Base-by-base conservation (phyloP, 2,888 invertebrate genomes). In the Eupithecia tripunctaria region DNA sequence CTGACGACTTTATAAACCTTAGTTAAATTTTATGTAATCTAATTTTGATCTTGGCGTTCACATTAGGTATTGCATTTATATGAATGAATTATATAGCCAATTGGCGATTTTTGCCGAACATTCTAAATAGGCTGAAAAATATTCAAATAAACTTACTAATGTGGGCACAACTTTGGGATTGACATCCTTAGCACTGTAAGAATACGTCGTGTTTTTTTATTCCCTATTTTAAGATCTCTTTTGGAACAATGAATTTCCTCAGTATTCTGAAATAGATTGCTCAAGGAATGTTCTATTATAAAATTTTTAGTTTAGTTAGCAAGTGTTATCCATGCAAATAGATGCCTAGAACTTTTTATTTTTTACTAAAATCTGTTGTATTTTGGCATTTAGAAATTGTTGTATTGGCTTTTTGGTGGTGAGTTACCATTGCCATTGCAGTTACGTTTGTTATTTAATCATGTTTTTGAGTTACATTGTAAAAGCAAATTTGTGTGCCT, bases 201-300 rank as follows among this genome's bases (percentile, higher is more conserved):
- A 82, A 78, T 82, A 83, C 78, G 79, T 79, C 77, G 76, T 75
- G 79, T 80, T 81, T 83, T 82, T 81, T 83, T 86, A 84, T 82
- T 85, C 84, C 81, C 84, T 84, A 78, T 80, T 78, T 38, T 86
- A 87, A 88, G 88, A 87, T 89, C 86, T 88, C 85, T 83, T 82
- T 79, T 86, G 83, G 82, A 87, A 87, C 90, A 90, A 91, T 91
- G 89, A 87, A 89, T 90, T 89, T 88, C 87, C 82, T 84, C 76
- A 78, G 80, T 81, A 79, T 80, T 75, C 73, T 76, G 73, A 63
- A 73, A 79, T 80, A 78, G 72, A 80, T 82, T 91, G 92, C 92
- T 92, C 92, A 91, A 91, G 90, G 89, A 89, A 82, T 89, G 89
- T 90, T 90, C 67, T 78, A 70, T 80, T 81, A 32, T 78, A 72